Evolutionary conservation across 2,113 vertebrate species (phyloP).

Genomic region (Leucosticte australis): DNA sequence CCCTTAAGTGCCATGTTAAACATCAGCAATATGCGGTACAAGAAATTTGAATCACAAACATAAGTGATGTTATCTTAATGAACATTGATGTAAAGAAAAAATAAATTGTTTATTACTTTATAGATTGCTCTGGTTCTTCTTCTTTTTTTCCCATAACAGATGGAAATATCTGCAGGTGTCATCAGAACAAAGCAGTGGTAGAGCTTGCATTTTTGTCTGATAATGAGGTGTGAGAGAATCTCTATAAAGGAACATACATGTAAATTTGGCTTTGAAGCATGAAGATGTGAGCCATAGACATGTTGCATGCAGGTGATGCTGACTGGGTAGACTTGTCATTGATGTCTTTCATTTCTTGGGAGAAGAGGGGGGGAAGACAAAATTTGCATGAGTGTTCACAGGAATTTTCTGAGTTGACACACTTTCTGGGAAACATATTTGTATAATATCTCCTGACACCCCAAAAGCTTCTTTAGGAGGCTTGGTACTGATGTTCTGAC

Average conservation of each 20-base stretch:
- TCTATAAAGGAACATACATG: not conserved
- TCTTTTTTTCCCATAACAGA: not conserved
- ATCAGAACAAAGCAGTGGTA: not conserved
- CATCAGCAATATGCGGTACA: not conserved
- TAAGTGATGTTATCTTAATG: constrained; percentile 4
- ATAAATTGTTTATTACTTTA: constrained; percentile 63
- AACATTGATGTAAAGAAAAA: constrained; percentile 42
- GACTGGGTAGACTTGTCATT: not conserved
- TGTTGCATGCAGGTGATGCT: not conserved
- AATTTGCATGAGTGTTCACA: rapidly evolving
- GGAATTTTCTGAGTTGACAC: not conserved
- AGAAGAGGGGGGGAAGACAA: not conserved
- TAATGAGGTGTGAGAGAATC: not conserved
- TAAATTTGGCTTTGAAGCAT: not conserved
- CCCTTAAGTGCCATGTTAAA: constrained; percentile 22
- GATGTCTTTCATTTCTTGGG: not conserved
- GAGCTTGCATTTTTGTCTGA: not conserved
- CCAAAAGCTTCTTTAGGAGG: not conserved
- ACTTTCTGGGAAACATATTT: not conserved
- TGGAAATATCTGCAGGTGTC: not conserved
- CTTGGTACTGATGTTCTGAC: not conserved
- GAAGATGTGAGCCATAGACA: not conserved
- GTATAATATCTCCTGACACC: not conserved
- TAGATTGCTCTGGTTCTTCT: not conserved
- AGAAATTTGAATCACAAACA: not conserved